Evolutionary conservation across 2,888 invertebrate genomes (phyloP).

Genomic region (Micropterix aruncella): DNA sequence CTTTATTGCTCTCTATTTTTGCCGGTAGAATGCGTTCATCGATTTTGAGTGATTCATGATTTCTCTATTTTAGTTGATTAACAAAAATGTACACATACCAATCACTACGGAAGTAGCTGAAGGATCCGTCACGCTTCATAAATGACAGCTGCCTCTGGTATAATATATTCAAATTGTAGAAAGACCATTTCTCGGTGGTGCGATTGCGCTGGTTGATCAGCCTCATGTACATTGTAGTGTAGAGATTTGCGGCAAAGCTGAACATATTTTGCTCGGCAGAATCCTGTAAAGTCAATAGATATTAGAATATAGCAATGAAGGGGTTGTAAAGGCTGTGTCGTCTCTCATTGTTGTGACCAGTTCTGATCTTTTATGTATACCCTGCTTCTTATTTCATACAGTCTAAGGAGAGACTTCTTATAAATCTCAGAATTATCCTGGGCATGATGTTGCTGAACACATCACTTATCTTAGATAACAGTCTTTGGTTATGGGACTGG

Average conservation of each 20-base stretch:
- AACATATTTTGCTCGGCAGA: conserved; percentile 93
- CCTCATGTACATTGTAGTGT: conserved; percentile 82
- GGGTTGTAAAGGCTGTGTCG: background rate
- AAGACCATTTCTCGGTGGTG: conserved; percentile 65
- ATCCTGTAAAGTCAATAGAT: conserved; percentile 34
- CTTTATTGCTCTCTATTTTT: no score
- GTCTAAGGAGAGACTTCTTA: no score
- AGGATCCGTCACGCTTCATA: conserved; percentile 82
- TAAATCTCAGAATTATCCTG: no score
- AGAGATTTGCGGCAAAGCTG: conserved; percentile 90
- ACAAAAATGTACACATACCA: conserved; percentile 51
- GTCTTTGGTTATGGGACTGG: no score
- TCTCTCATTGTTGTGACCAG: conserved; percentile 3
- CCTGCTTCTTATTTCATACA: no score
- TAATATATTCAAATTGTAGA: conserved; percentile 78
- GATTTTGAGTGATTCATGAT: no score
- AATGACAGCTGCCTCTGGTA: conserved; percentile 86
- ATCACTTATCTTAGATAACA: no score
- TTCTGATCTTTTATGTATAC: no score
- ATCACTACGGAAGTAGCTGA: conserved; percentile 81
- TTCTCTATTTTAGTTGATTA: no score
- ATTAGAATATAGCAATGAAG: no score
- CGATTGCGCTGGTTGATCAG: conserved; percentile 77
- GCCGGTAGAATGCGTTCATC: no score
- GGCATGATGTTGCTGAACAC: no score